These are phyloP conservation scores for Todiramphus saurophagus DNA, from an alignment of 2,113 vertebrate genomes.

Conservation along the genomic window DNA sequence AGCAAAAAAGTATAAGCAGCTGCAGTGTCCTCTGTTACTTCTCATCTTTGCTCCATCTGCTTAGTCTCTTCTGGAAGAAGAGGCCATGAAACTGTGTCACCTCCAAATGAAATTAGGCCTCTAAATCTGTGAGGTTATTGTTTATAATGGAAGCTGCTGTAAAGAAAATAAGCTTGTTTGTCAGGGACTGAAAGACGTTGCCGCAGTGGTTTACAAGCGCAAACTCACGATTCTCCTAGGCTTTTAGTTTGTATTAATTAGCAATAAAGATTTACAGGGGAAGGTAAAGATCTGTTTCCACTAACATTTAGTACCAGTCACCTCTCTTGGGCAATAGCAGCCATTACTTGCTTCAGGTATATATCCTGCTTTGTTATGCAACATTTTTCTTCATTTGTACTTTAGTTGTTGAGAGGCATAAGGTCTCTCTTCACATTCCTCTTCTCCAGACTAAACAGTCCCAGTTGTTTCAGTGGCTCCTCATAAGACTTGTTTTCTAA, in stretches of 20 bases:
- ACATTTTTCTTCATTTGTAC: not conserved
- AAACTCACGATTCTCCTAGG: not conserved
- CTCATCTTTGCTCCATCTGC: not conserved
- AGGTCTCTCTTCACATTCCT: too few species aligned
- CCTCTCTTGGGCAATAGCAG: not conserved
- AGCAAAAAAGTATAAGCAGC: not conserved
- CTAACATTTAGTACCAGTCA: not conserved
- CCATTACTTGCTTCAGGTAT: not conserved
- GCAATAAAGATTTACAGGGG: not conserved
- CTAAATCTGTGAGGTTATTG: not conserved
- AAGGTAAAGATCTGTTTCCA: not conserved
- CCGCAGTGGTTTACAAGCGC: not conserved
- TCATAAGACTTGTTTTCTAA: too few species aligned
- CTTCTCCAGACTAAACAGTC: too few species aligned
- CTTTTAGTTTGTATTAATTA: constrained; percentile 9
- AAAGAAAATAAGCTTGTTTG: not conserved
- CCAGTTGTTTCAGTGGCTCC: too few species aligned
- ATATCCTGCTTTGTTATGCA: not conserved
- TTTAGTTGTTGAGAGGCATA: too few species aligned
- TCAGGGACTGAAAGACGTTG: not conserved
- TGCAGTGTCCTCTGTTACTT: not conserved
- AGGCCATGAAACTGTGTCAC: not conserved
- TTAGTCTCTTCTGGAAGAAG: not conserved
- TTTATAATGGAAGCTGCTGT: not conserved
- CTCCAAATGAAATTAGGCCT: not conserved